Percentiles rank a stretch among this genome's conserved stretches.
Conservation (phyloP, 2,113 vertebrate genomes). For the Entosphenus tridentatus region DNA sequence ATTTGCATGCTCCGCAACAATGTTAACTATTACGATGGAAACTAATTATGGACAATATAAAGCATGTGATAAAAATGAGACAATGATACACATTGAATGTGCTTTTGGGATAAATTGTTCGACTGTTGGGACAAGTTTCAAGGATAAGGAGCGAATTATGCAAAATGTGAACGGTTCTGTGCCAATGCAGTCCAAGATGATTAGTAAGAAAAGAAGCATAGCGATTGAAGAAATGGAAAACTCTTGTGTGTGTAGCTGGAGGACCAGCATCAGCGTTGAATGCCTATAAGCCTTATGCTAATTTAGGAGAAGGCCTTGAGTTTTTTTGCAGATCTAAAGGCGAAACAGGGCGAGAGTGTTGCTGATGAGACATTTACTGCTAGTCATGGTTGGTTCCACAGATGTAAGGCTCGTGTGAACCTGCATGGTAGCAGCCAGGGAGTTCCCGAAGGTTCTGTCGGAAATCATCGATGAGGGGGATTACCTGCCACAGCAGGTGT, state of each 20-base stretch:
- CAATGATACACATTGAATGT: not conserved
- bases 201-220: slow-evolving; percentile 1
- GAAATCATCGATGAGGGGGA: not conserved
- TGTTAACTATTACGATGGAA: too few relatives aligned
- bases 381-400: not conserved
- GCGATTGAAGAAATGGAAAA: not conserved
- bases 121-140: not conserved
- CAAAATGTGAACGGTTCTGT: not conserved
- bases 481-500: not conserved
- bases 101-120: not conserved
- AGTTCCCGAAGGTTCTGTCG: not conserved
- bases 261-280: not conserved
- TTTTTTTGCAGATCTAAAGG: not conserved
- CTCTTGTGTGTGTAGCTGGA: not conserved
- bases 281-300: not conserved
- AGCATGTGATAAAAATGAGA: not conserved
- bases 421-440: not conserved
- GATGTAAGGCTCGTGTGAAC: not conserved
- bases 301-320: not conserved
- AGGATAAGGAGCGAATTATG: not conserved
- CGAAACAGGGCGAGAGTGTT: not conserved
- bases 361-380: not conserved
- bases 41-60: too few relatives aligned
- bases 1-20: too few relatives aligned
- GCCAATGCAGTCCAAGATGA: not conserved